These are phyloP conservation scores for Coleophora deauratella DNA, from an alignment of 2,888 invertebrate species.

Conservation along the genomic window DNA sequence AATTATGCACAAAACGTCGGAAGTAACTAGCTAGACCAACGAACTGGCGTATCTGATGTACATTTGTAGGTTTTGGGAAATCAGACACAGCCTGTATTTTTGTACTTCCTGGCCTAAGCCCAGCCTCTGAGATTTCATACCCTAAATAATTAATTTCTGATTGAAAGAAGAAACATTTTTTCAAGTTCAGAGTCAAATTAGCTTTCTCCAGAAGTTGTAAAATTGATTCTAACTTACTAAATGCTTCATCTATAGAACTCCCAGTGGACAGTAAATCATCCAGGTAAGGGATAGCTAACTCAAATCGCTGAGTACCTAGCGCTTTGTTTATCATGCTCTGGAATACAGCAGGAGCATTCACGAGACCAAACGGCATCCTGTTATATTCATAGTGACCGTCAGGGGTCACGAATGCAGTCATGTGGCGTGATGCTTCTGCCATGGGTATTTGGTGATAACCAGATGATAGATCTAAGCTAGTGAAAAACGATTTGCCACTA, in stretches of 20 bases:
- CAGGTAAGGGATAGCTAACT: background rate
- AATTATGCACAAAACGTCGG: conserved; percentile 1
- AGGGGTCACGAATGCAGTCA: conserved; percentile 30
- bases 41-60: conserved; percentile 5
- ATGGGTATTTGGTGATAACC: conserved; percentile 28
- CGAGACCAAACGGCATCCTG: conserved; percentile 19
- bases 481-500: conserved; percentile 19
- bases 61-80: conserved; percentile 3
- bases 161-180: conserved; percentile 9
- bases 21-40: conserved; percentile 4
- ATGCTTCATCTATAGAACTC: background rate
- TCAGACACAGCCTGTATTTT: background rate
- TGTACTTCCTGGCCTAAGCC: background rate
- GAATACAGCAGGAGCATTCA: conserved; percentile 25
- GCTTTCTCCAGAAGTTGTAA: background rate
- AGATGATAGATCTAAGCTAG: conserved; percentile 21
- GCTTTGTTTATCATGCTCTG: conserved; percentile 19
- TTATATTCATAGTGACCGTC: conserved; percentile 27
- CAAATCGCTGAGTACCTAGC: background rate
- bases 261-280: background rate
- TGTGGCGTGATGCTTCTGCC: conserved; percentile 17
- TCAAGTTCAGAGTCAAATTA: conserved; percentile 5
- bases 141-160: background rate
- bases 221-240: background rate
- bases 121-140: conserved; percentile 1